Base-by-base conservation (phyloP, 2,888 invertebrate species). In the Rhamnusium bicolor region DNA sequence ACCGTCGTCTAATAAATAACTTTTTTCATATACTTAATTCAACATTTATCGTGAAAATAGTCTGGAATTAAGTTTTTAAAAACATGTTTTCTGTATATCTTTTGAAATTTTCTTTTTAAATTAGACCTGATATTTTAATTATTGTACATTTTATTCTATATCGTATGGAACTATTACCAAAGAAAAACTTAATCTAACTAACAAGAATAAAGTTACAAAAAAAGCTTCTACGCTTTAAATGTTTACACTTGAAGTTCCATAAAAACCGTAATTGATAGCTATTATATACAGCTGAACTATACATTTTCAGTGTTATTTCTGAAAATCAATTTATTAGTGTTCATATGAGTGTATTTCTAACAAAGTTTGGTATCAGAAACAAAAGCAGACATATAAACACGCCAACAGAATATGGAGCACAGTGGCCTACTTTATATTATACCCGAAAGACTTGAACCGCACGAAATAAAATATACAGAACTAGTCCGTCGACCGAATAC, bases 381-480 rank as follows among this genome's bases (percentile, higher is more conserved):
- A 40, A 40, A n/a, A n/a, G 40, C n/a, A 40, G 12, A 40, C 12
- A 40, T 40, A 40, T 40, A 40, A n/a, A n/a, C 40, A 40, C 40
- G 40, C 40, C 40, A 40, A 40, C 40, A 12, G 40, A n/a, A 12
- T 40, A 40, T 40, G 27, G 54, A 24, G 54, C 27, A 27, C 24
- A 56, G 14, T 53, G 27, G 54, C 27, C 54, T 56, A 56, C 24
- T 56, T 56, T 56, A 24, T 56, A 56, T 56, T 56, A 27, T 8
- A 56, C 27, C 24, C 54, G n/a, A 21, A 27, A 56, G 24, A 56
- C 27, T 56, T 12, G 27, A 56, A 27, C 1, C 54, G 27, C 54
- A 56, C 54, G 24, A 27, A 56, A 56, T 56, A 56, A 56, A 56
- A 56, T 27, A 24, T 14, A 56, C 21, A 53, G n/a, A 53, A 40